Evolutionary conservation across 2,888 invertebrate species (phyloP).

Genomic region (Ectemnius lituratus): DNA sequence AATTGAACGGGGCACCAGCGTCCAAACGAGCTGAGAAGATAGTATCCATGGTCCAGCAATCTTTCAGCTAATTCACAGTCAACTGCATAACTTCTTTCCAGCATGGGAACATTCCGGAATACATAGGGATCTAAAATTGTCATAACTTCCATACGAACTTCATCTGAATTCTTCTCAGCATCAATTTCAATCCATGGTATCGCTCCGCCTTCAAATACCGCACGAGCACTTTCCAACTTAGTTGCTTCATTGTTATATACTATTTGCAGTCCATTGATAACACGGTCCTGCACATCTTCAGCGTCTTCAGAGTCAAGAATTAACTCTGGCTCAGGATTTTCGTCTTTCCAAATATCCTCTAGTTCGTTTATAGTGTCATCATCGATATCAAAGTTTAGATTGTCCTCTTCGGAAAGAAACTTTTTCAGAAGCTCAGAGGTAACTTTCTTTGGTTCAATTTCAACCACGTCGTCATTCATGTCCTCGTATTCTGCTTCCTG

Average conservation of each 20-base stretch:
- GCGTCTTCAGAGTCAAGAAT: constrained; percentile 78
- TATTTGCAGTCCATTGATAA: constrained; percentile 78
- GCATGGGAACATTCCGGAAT: constrained; percentile 79
- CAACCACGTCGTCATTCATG: background rate
- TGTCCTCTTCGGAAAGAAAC: background rate
- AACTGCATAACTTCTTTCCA: constrained; percentile 81
- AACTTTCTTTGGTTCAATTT: background rate
- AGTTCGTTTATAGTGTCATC: constrained; percentile 63
- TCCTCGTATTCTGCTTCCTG: constrained; percentile 51
- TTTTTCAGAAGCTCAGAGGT: no score
- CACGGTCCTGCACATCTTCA: constrained; percentile 75
- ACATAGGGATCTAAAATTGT: constrained; percentile 72
- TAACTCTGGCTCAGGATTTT: constrained; percentile 76
- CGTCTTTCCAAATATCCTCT: constrained; percentile 61
- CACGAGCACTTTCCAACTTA: constrained; percentile 75
- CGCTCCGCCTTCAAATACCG: constrained; percentile 74
- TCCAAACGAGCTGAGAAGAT: constrained; percentile 82
- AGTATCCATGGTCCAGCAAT: constrained; percentile 81
- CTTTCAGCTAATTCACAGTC: constrained; percentile 80
- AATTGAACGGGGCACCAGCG: constrained; percentile 84
- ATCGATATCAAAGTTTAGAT: background rate
- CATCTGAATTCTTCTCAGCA: constrained; percentile 73
- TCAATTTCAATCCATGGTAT: constrained; percentile 79
- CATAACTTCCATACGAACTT: constrained; percentile 66
- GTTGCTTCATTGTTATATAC: constrained; percentile 78